These are phyloP conservation scores for Pseudopipra pipra DNA, from an alignment of 2,113 vertebrate genomes.

Conservation along the genomic window DNA sequence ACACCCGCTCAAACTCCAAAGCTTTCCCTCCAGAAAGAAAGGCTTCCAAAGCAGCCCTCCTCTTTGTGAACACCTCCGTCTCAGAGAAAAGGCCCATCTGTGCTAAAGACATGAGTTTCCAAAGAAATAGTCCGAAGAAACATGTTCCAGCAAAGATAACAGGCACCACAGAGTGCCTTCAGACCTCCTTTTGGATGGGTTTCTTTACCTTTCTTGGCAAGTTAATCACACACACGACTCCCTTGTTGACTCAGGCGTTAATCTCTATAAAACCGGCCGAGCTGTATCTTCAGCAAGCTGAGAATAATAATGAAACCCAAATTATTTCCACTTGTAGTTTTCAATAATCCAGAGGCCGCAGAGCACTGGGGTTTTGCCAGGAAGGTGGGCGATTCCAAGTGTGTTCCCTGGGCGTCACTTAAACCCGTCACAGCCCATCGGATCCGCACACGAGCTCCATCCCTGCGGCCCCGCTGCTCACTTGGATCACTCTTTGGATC, in stretches of 20 bases:
- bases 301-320: not conserved
- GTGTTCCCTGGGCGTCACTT: not conserved
- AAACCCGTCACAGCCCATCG: not conserved
- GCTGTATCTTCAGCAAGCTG: not conserved
- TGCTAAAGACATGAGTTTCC: not conserved
- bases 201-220: not conserved
- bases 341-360: not conserved
- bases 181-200: not conserved
- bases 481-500: too few relatives aligned
- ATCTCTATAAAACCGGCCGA: not conserved
- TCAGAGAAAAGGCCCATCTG: not conserved
- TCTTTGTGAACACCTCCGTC: not conserved
- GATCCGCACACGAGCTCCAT: not conserved
- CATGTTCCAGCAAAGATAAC: not conserved
- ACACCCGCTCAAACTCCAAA: not conserved
- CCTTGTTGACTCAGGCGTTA: not conserved
- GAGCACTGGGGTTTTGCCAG: not conserved
- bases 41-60: not conserved
- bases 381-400: not conserved
- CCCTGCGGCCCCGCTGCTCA: not conserved
- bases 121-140: not conserved
- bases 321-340: not conserved
- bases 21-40: not conserved
- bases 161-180: not conserved
- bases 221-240: not conserved